A percentile compares a stretch with the other conserved stretches of the same genome.
Conservation (phyloP, 1,140 invertebrate genomes). For the Polypedilum vanderplanki region DNA sequence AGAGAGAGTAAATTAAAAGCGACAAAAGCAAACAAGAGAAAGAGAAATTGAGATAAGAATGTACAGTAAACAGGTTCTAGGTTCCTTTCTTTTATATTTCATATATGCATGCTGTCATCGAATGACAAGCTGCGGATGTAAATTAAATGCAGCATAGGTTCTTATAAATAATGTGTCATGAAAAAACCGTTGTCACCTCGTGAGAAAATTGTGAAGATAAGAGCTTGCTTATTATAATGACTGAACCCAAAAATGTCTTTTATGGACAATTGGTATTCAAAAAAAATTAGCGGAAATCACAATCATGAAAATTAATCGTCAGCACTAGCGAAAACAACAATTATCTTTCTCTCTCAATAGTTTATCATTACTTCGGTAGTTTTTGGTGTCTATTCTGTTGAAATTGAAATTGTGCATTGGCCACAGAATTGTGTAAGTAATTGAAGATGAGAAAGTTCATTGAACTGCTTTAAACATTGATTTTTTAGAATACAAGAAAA, state of each 20-base stretch:
- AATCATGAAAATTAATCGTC: not conserved
- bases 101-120: too few species aligned
- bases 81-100: too few species aligned
- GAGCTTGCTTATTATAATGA: not conserved
- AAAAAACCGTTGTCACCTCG: not conserved
- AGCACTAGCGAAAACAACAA: not conserved
- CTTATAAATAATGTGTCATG: not conserved
- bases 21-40: not conserved
- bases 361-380: too few species aligned
- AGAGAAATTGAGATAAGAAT: not conserved
- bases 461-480: not conserved
- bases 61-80: not conserved
- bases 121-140: not conserved
- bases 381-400: too few species aligned
- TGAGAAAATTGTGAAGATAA: not conserved
- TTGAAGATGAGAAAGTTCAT: constrained; percentile 15
- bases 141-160: not conserved
- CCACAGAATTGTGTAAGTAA: not conserved
- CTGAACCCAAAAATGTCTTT: not conserved
- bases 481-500: not conserved
- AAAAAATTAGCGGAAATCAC: not conserved
- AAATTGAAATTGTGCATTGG: not conserved
- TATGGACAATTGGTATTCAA: not conserved
- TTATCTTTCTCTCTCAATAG: not conserved
- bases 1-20: not conserved